Base-by-base conservation (phyloP, 2,888 invertebrate genomes). In the Ichneumon xanthorius region DNA sequence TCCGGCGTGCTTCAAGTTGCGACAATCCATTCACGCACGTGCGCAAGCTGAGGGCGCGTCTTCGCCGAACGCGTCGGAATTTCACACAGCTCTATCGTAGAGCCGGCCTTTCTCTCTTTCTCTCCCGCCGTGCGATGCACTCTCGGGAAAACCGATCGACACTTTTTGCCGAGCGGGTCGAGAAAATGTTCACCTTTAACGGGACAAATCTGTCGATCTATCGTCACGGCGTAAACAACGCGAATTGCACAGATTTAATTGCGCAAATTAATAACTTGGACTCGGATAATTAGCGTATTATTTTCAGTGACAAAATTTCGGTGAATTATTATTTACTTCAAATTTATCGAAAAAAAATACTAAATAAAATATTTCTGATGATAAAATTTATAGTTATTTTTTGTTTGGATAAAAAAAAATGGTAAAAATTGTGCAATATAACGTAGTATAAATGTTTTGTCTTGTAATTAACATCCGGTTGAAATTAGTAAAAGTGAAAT, bases 61-160 rank as follows among this genome's bases (percentile, higher is more conserved):
- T 80, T 72, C 80, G 82, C 67, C 75, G 61, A 85, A 87, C 85
- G 85, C 83, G 63, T 73, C 30, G 86, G 85, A 80, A 87, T 87
- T 82, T 70, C 67, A 7, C 61, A 14, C 4, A 67, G 22, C 40
- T 48, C 37, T 6, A 76, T 76, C 65, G 76, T 65, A 65, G 63
- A 50, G 50, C 58, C 37, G 11, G 9, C 26, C 58, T 19, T 33
- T 63, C 45, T 75, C 75, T 61, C 30, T 58, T 26, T 19, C 19
- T 63, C 48, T 63, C 75, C 40, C n/a, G n/a, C 76, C 37, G 50
- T 67, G 65, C 65, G 67, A 77, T 26, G 67, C 67, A 53, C 65
- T 33, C 67, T 22, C 16, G 33, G 55, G 26, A 67, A 77, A 67
- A n/a, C 50, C 14, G 19, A 50, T 30, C 65, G 16, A 33, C 11